Percentiles rank a stretch among this genome's conserved stretches.
phyloP scores from a whole-genome alignment of 2,113 vertebrate species.

The Pelvicachromis taeniatus region DNA sequence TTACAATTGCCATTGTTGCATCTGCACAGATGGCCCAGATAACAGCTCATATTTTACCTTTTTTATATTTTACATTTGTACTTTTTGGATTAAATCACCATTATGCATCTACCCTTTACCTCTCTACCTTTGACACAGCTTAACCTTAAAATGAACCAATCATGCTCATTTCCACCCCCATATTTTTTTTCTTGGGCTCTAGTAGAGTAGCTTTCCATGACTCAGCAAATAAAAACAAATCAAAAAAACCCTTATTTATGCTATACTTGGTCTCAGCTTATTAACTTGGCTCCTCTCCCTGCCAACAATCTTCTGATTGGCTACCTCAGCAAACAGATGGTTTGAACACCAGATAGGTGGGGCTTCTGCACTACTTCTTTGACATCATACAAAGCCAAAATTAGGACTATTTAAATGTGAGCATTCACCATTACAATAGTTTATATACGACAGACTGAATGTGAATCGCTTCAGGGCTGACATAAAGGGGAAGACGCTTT shows the following conservation, averaged over 20 bases:
- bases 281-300: not conserved
- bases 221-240: not conserved
- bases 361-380: not conserved
- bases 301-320: not conserved
- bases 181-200: no score
- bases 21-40: not conserved
- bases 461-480: not conserved
- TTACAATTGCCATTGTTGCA: conserved; percentile 16
- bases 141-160: not conserved
- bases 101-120: not conserved
- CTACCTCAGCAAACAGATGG: not conserved
- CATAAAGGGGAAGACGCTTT: not conserved
- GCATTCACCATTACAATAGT: not conserved
- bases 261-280: not conserved
- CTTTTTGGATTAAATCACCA: not conserved
- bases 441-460: not conserved
- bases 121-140: not conserved
- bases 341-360: not conserved
- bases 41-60: not conserved
- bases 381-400: not conserved
- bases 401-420: not conserved
- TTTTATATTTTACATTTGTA: not conserved
- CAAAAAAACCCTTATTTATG: not conserved
- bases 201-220: not conserved
- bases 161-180: not conserved